A percentile compares a stretch with the other conserved stretches of the same genome.
Evolutionary conservation across 2,888 invertebrate species (phyloP).

Genomic region (Apamea epomidion): DNA sequence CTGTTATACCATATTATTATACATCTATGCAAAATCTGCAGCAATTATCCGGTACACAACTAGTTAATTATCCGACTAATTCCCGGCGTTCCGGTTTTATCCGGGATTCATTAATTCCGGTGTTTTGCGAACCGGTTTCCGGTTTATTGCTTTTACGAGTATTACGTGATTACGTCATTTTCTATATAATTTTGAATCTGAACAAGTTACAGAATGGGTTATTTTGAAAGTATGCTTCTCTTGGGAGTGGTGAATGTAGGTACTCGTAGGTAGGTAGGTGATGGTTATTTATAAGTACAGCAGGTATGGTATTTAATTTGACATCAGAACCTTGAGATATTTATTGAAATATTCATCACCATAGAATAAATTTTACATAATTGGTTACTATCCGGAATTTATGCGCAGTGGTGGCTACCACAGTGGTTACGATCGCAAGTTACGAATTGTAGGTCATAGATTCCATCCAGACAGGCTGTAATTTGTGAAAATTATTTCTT

Average conservation of each 20-base stretch:
- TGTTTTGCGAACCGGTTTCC: conserved; percentile 4
- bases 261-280: neutral
- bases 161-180: conserved; percentile 4
- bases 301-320: neutral
- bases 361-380: no score
- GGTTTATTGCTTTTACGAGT: conserved; percentile 12
- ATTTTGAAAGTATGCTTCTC: neutral
- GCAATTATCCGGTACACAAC: conserved; percentile 35
- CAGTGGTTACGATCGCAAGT: no score
- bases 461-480: no score
- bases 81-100: conserved; percentile 11
- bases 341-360: no score
- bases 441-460: no score
- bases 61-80: conserved; percentile 39
- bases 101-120: conserved; percentile 38
- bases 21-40: conserved; percentile 18
- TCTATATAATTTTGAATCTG: conserved; percentile 9
- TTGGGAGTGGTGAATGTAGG: neutral
- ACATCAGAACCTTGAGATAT: neutral
- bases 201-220: neutral
- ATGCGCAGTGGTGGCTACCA: no score
- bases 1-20: neutral
- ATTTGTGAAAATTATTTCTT: no score
- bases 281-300: neutral
- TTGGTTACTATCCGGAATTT: no score